A percentile compares a stretch with the other conserved stretches of the same genome.
phyloP scores from a whole-genome alignment of 2,888 invertebrate genomes.

The Dinocampus coccinellae region DNA sequence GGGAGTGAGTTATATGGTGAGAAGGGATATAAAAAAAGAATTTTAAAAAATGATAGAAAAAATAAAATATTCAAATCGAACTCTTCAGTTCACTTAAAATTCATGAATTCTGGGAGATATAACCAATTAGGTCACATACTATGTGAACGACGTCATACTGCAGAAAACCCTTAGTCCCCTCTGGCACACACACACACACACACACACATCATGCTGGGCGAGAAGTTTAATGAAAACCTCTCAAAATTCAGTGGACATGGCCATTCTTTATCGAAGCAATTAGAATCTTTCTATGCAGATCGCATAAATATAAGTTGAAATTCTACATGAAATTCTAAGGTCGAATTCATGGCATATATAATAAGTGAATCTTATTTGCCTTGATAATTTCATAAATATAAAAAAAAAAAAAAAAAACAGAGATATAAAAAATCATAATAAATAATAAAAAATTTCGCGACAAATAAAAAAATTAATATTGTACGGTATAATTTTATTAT shows the following conservation, averaged over 20 bases:
- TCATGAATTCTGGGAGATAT: conserved; percentile 58
- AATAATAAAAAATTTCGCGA: neutral
- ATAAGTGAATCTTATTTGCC: neutral
- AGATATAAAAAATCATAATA: no score
- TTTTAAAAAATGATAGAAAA: no score
- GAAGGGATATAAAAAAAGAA: no score
- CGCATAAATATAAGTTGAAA: conserved; percentile 6
- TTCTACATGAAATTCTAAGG: neutral
- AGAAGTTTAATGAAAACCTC: conserved; percentile 59
- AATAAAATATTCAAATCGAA: neutral
- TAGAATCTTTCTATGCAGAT: conserved; percentile 45
- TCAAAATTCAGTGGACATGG: conserved; percentile 56
- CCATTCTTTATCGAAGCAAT: conserved; percentile 58
- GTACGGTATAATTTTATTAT: neutral
- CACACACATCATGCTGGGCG: neutral
- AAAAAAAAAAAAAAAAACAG: no score
- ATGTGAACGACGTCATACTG: neutral
- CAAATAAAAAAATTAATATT: neutral
- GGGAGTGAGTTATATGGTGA: no score
- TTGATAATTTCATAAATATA: neutral
- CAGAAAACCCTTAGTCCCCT: neutral
- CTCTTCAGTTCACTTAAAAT: conserved; percentile 49
- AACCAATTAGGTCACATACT: conserved; percentile 61
- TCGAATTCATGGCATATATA: neutral
- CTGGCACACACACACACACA: neutral